phyloP scores from a whole-genome alignment of 2,888 invertebrate species.

The Cyrtodaria siliqua region DNA sequence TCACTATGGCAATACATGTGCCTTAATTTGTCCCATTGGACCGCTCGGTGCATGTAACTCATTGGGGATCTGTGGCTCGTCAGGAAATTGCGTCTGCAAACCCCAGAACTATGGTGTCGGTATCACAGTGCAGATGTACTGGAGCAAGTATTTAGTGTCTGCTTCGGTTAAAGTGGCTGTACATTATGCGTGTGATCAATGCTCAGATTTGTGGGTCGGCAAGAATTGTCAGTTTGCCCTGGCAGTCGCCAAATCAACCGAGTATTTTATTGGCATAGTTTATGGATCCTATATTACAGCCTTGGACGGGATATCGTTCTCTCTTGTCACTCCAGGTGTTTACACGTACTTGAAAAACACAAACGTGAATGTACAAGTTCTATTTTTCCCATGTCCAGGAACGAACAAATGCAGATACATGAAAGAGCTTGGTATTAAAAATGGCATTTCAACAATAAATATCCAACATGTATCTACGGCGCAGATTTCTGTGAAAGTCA shows the following conservation, averaged over 20 bases:
- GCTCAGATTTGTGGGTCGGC: constrained; percentile 71
- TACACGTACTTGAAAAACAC: constrained; percentile 52
- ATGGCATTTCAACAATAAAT: constrained; percentile 31
- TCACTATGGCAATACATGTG: constrained; percentile 70
- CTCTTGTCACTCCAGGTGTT: constrained; percentile 58
- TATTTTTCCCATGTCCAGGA: constrained; percentile 68
- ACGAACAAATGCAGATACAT: constrained; percentile 61
- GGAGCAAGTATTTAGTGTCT: constrained; percentile 43
- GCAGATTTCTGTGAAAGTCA: constrained; percentile 25
- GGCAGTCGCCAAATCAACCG: constrained; percentile 16
- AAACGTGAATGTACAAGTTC: constrained; percentile 59
- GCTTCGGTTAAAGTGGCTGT: constrained; percentile 10
- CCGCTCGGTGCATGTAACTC: constrained; percentile 62
- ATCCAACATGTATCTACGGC: constrained; percentile 40
- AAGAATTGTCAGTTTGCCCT: constrained; percentile 68
- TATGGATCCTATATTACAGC: constrained; percentile 68
- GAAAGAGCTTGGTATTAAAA: constrained; percentile 55
- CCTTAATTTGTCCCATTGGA: constrained; percentile 63
- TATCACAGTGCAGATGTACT: constrained; percentile 53
- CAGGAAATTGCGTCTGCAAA: constrained; percentile 66
- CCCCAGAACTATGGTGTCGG: constrained; percentile 60
- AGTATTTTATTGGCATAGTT: constrained; percentile 46
- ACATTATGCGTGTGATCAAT: constrained; percentile 66
- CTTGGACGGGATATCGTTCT: constrained; percentile 64
- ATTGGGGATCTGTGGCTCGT: constrained; percentile 61